Conservation (phyloP, 2,797 vertebrate genomes). For the Natrix natrix region DNA sequence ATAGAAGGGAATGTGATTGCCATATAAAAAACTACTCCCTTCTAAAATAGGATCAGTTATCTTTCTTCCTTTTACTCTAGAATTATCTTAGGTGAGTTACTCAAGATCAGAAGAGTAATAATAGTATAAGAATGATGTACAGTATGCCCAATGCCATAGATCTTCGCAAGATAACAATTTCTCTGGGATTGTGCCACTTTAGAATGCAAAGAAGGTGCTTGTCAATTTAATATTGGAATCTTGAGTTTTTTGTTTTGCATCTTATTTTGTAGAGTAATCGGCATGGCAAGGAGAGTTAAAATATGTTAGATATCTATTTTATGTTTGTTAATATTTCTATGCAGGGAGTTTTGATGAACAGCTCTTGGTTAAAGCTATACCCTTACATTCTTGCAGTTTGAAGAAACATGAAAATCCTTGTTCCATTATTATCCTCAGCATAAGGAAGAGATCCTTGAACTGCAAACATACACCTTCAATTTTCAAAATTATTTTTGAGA, state of each 20-base stretch:
- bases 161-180: background rate
- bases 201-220: background rate
- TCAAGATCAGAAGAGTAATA: background rate
- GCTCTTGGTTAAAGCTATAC: background rate
- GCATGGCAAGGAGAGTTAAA: background rate
- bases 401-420: background rate
- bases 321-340: background rate
- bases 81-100: background rate
- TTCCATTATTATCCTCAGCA: background rate
- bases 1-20: background rate
- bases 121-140: background rate
- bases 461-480: background rate
- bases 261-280: background rate
- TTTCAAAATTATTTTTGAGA: background rate
- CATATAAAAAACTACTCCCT: background rate
- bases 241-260: background rate
- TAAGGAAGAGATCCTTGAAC: background rate
- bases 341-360: background rate
- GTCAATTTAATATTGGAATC: background rate
- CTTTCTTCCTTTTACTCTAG: no score
- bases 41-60: background rate
- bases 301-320: background rate
- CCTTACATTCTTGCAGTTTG: background rate
- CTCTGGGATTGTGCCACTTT: background rate
- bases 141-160: background rate